A percentile compares a stretch with the other conserved stretches of the same genome.
Conservation (phyloP, 2,113 vertebrate species). For the Scophthalmus maximus region DNA sequence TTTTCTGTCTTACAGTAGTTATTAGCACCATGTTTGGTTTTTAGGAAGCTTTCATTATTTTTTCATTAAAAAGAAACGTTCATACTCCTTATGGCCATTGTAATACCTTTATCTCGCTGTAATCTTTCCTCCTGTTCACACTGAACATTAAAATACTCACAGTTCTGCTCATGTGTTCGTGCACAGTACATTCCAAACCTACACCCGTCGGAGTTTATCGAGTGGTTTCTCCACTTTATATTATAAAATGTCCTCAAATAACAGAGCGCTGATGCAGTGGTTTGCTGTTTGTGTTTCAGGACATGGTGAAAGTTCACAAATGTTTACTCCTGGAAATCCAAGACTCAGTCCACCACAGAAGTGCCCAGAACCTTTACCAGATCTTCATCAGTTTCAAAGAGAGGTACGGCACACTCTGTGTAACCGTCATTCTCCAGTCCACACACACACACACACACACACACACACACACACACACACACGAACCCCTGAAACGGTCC, state of each 20-base stretch:
- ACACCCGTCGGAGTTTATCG: not conserved
- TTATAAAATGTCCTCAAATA: not conserved
- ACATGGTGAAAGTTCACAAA: slow-evolving; percentile 95
- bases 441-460: not conserved
- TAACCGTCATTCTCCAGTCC: not conserved
- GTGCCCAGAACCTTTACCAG: slow-evolving; percentile 92
- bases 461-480: not conserved
- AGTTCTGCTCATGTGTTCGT: not conserved
- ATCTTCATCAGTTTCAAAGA: slow-evolving; percentile 97
- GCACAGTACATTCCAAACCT: not conserved
- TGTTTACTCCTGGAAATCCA: slow-evolving; percentile 90
- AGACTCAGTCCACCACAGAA: slow-evolving; percentile 91
- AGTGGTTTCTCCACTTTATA: not conserved
- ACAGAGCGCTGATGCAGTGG: not conserved
- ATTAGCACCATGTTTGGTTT: not conserved
- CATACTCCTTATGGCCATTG: not conserved
- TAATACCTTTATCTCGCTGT: not conserved
- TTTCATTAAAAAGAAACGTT: not conserved
- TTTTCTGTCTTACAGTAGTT: no score
- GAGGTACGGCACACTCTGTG: slow-evolving; percentile 82
- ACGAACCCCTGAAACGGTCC: not conserved
- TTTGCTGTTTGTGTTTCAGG: slow-evolving; percentile 81
- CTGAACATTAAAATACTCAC: not conserved
- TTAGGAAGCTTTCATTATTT: not conserved
- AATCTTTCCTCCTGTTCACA: not conserved